Percentiles rank a stretch among this genome's conserved stretches.
phyloP scores from a whole-genome alignment of 2,797 vertebrate genomes.

The Channa striata region DNA sequence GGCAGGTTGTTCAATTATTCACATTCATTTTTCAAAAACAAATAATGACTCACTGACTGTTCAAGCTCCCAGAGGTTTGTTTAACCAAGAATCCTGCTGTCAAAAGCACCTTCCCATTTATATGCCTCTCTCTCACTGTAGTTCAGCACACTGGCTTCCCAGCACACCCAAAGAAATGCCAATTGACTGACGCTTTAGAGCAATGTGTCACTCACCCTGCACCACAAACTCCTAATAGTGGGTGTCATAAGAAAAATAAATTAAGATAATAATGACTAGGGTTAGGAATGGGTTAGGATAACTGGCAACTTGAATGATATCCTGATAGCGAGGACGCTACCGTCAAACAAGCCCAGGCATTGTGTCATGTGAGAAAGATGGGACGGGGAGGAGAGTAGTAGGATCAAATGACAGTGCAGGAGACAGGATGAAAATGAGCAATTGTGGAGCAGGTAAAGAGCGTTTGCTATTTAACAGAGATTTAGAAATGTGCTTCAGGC shows the following conservation, averaged over 20 bases:
- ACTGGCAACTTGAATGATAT: conserved; percentile 63
- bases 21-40: conserved; percentile 38
- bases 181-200: conserved; percentile 46
- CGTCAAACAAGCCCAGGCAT: conserved; percentile 63
- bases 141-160: not conserved
- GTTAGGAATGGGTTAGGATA: conserved; percentile 40
- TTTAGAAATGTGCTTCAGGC: conserved; percentile 48
- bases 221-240: conserved; percentile 44
- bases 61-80: conserved; percentile 12
- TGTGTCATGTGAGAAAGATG: conserved; percentile 42
- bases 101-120: conserved; percentile 9
- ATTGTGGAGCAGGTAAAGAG: conserved; percentile 42
- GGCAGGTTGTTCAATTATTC: conserved; percentile 42
- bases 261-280: conserved; percentile 56
- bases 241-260: conserved; percentile 61
- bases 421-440: conserved; percentile 47
- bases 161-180: conserved; percentile 58
- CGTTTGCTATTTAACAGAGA: conserved; percentile 53
- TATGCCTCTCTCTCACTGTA: not conserved
- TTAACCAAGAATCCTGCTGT: conserved; percentile 13
- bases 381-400: not conserved
- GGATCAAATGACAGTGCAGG: conserved; percentile 61
- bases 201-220: conserved; percentile 47
- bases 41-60: conserved; percentile 45
- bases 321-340: conserved; percentile 44